These are phyloP conservation scores for Tenthredo mesomela DNA, from an alignment of 2,888 invertebrate species.

Conservation along the genomic window DNA sequence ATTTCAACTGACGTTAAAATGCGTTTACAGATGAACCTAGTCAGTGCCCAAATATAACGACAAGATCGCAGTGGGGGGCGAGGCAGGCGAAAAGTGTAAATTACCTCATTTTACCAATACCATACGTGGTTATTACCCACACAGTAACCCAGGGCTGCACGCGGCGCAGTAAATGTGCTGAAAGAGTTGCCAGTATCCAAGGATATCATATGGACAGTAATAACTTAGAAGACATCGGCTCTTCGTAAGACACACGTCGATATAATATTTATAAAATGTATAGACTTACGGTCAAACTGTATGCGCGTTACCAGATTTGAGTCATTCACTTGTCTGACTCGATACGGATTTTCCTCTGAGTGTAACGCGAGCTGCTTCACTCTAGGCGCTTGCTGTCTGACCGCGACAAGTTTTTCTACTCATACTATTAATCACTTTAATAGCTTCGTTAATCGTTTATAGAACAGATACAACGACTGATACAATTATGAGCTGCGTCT, in stretches of 20 bases:
- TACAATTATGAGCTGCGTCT: neutral
- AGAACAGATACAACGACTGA: neutral
- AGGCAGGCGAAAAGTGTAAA: slow-evolving; percentile 77
- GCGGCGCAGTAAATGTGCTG: slow-evolving; percentile 77
- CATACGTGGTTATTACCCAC: slow-evolving; percentile 81
- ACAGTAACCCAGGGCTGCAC: slow-evolving; percentile 79
- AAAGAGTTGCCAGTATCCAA: slow-evolving; percentile 78
- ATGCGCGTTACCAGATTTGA: neutral
- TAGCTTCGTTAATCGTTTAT: too few species aligned
- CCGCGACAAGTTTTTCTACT: neutral
- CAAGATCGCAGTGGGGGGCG: slow-evolving; percentile 83
- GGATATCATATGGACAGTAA: slow-evolving; percentile 79
- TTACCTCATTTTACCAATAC: slow-evolving; percentile 81
- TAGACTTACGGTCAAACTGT: neutral
- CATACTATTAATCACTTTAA: neutral
- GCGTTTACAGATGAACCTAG: neutral
- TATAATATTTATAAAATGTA: neutral
- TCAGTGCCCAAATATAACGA: slow-evolving; percentile 80
- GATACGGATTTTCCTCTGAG: neutral
- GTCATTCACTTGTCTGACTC: neutral
- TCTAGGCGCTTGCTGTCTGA: neutral
- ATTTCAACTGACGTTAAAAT: neutral
- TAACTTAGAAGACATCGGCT: slow-evolving; percentile 81
- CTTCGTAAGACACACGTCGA: slow-evolving; percentile 78
- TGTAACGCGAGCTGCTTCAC: neutral